phyloP scores from a whole-genome alignment of 2,113 vertebrate species.

The Corythornis madagascariensis region DNA sequence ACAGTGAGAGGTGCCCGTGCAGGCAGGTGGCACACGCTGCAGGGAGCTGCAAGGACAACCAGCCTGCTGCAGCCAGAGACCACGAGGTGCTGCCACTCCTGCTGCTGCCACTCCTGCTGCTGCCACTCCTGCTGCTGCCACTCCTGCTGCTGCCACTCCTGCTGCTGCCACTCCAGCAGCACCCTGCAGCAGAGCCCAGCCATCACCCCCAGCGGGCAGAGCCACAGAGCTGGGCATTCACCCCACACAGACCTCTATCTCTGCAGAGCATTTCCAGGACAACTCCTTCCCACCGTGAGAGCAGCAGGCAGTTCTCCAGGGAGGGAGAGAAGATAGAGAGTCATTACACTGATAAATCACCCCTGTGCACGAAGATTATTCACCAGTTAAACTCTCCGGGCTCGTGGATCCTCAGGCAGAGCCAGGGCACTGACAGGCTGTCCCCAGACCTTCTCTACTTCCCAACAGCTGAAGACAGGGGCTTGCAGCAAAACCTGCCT shows the following conservation, averaged over 20 bases:
- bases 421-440: not conserved
- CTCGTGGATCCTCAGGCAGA: not conserved
- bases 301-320: not conserved
- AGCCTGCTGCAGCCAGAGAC: not conserved
- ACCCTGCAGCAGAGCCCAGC: fast-evolving
- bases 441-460: fast-evolving
- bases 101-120: no score
- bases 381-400: not conserved
- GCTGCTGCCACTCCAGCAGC: not conserved
- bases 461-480: not conserved
- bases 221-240: not conserved
- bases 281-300: not conserved
- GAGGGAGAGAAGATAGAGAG: not conserved
- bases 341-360: not conserved
- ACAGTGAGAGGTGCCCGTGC: not conserved
- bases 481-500: not conserved
- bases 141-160: not conserved
- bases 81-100: fast-evolving
- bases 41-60: not conserved
- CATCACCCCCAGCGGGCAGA: not conserved
- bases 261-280: not conserved
- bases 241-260: not conserved
- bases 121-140: not conserved
- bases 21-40: not conserved
- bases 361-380: not conserved